These are phyloP conservation scores for Drosophila subpulchrella DNA, from an alignment of 1,140 invertebrate genomes.

Conservation along the genomic window DNA sequence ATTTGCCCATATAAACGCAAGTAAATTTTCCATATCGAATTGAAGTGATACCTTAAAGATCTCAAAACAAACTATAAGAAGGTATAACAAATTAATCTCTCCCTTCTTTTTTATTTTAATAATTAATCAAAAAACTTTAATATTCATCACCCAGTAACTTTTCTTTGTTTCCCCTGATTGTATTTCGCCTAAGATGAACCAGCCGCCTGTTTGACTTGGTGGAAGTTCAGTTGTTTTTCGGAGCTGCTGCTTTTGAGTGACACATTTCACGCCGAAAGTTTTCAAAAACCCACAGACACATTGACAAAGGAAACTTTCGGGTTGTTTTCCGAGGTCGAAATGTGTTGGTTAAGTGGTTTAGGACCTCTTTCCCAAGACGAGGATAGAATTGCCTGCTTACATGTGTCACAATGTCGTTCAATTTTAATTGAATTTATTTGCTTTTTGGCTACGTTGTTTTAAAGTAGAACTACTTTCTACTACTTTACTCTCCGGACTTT, in stretches of 20 bases:
- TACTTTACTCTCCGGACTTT: not conserved
- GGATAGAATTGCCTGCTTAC: slow-evolving; percentile 33
- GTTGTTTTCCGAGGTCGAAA: slow-evolving; percentile 31
- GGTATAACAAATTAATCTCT: not conserved
- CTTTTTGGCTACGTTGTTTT: slow-evolving; percentile 13
- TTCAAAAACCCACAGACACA: slow-evolving; percentile 36
- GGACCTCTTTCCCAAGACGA: slow-evolving; percentile 25
- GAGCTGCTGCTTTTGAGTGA: slow-evolving; percentile 55
- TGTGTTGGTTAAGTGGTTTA: slow-evolving; percentile 62
- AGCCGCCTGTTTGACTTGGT: slow-evolving; percentile 43
- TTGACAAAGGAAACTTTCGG: slow-evolving; percentile 42
- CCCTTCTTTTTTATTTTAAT: not conserved
- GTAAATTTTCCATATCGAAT: too few relatives aligned
- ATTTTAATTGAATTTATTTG: slow-evolving; percentile 47
- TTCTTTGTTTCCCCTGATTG: slow-evolving; percentile 1
- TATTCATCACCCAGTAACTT: not conserved
- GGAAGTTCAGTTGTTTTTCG: slow-evolving; percentile 45
- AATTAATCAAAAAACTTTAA: slow-evolving; percentile 6
- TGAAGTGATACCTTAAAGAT: too few relatives aligned
- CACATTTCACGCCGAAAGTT: slow-evolving; percentile 65
- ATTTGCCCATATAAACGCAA: too few relatives aligned
- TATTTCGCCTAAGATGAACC: slow-evolving; percentile 21
- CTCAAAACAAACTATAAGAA: not conserved
- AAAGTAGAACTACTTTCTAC: not conserved
- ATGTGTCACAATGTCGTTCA: slow-evolving; percentile 49